phyloP scores from a whole-genome alignment of 2,888 invertebrate species.

The Torymus texanus region DNA sequence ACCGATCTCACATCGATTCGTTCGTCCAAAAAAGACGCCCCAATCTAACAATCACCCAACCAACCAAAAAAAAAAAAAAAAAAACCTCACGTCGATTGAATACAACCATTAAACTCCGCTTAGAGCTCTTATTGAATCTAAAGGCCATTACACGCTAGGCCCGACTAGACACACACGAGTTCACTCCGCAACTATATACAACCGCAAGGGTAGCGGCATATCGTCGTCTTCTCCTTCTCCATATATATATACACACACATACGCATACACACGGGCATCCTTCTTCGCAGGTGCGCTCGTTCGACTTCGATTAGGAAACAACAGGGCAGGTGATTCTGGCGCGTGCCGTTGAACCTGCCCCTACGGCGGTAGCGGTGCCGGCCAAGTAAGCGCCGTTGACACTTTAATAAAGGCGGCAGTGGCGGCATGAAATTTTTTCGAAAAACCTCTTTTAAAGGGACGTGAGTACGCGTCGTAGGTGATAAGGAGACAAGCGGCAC shows the following conservation, averaged over 20 bases:
- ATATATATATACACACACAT: too few species aligned
- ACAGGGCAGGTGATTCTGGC: constrained; percentile 47
- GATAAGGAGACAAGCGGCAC: too few species aligned
- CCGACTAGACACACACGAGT: neutral
- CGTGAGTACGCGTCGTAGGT: too few species aligned
- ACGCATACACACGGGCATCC: neutral
- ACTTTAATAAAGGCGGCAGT: constrained; percentile 43
- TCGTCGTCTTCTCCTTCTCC: too few species aligned
- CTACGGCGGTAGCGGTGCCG: neutral
- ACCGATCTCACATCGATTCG: too few species aligned
- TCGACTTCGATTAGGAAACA: constrained; percentile 48
- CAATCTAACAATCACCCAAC: too few species aligned
- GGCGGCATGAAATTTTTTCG: neutral
- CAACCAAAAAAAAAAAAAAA: too few species aligned
- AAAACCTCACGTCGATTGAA: constrained; percentile 14
- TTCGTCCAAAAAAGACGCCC: too few species aligned
- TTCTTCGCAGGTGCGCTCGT: constrained; percentile 40
- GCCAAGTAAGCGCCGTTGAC: constrained; percentile 33
- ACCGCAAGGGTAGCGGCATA: too few species aligned
- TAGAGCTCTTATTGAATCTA: constrained; percentile 42
- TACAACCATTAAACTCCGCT: constrained; percentile 40
- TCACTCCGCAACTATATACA: neutral
- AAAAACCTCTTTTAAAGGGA: neutral
- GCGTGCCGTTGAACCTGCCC: constrained; percentile 42
- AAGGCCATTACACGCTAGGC: constrained; percentile 23